Evolutionary conservation across 2,888 invertebrate genomes (phyloP), one percentile per base, ranked within the genome.

Genomic region (Drosophila falleni): DNA sequence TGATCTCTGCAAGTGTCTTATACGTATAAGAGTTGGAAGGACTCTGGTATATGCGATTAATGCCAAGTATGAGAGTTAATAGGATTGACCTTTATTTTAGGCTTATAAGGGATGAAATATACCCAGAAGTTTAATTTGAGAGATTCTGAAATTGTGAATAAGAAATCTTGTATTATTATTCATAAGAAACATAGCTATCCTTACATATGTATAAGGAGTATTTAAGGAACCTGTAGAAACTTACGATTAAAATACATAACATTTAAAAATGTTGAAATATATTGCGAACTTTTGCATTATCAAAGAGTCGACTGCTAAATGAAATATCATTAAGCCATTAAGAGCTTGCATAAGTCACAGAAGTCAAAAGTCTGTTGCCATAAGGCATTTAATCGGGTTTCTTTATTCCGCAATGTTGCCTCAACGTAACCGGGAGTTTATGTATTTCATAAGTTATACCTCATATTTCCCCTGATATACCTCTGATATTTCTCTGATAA

Each of bases 391-490:
- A 19, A 39, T 44, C n/a, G 9, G 9, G 26, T 63, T 63, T 44
- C 42, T 35, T 50, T 31, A 5, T 51, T 50, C 33, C 13, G 8
- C 29, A 47, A 26, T 50, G 13, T 31, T 4, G 62, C 31, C 37
- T 50, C n/a, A 6, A 51, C 35, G n/a, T 39, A 37, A 15, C 37
- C 37, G 15, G 15, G 37, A 29, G 31, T 10, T n/a, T 3, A 31
- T 31, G 31, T 5, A 58, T 71, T 59, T 50, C 64, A 42, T 26
- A 64, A 71, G 29, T n/a, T 51, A 11, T 23, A n/a, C 15, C 53
- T 33, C 39, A 63, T 26, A 47, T 58, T 61, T 29, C 5, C 3
- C 13, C 19, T 19, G 19, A 19, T 19, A 19, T 19, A 19, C 19
- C 19, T 33, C 19, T 33, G 33, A 63, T 26, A 47, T 58, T 61